Conservation (phyloP, 2,888 invertebrate species). For the Tiliacea citrago region DNA sequence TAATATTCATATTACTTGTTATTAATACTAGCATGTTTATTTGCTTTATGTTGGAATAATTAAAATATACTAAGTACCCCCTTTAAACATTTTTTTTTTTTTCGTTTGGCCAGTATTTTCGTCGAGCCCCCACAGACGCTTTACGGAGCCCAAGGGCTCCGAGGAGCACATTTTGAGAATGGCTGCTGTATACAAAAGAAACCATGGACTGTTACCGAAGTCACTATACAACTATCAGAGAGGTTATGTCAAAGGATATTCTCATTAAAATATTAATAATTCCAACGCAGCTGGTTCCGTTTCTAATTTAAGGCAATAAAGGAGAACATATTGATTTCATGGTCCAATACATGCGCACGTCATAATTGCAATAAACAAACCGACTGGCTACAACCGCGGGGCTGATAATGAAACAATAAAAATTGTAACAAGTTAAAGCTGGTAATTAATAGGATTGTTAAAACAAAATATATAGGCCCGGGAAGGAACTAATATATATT, state of each 20-base stretch:
- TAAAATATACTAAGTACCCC: too few species aligned
- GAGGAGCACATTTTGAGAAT: too few species aligned
- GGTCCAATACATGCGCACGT: constrained; percentile 51
- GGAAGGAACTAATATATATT: constrained; percentile 5
- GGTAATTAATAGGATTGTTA: constrained; percentile 9
- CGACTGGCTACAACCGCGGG: constrained; percentile 26
- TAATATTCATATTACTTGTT: too few species aligned
- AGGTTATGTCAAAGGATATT: background rate
- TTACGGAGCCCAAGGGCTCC: too few species aligned
- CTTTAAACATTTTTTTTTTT: too few species aligned
- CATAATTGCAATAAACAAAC: constrained; percentile 56
- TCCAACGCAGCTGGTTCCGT: constrained; percentile 24
- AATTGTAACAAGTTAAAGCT: constrained; percentile 33
- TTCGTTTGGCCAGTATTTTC: too few species aligned
- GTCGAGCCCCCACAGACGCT: too few species aligned
- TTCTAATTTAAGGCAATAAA: constrained; percentile 42
- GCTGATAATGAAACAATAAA: constrained; percentile 33
- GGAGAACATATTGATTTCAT: constrained; percentile 55
- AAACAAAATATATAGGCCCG: background rate
- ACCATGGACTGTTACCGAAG: background rate
- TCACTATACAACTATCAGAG: background rate
- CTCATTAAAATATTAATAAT: constrained; percentile 9
- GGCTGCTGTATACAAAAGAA: too few species aligned
- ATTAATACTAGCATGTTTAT: too few species aligned
- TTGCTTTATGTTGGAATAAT: too few species aligned